These are phyloP conservation scores for Myripristis jacobus DNA, from an alignment of 2,797 vertebrate species.

Conservation along the genomic window DNA sequence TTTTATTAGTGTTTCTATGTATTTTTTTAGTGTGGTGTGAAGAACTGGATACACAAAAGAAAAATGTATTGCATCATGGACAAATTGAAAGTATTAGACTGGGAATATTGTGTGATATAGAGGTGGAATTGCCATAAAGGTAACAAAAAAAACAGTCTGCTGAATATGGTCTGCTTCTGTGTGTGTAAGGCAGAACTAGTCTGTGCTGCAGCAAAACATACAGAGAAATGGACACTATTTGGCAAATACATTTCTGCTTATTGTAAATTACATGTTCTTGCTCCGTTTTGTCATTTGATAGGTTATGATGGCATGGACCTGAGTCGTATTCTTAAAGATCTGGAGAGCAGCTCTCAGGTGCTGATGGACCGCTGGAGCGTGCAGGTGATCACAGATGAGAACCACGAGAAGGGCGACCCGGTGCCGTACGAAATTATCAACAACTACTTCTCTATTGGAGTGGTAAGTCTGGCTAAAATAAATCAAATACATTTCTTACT, in stretches of 20 bases:
- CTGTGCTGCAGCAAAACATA: neutral
- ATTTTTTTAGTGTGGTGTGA: no score
- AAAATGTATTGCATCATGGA: no score
- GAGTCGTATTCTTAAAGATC: slow-evolving; percentile 88
- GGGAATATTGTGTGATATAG: no score
- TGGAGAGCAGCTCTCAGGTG: slow-evolving; percentile 86
- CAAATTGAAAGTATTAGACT: no score
- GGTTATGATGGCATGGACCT: slow-evolving; percentile 93
- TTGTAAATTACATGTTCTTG: neutral
- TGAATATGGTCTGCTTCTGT: neutral
- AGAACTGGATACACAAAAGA: no score
- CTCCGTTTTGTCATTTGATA: slow-evolving; percentile 48
- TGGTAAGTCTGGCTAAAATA: slow-evolving; percentile 83
- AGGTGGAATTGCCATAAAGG: no score
- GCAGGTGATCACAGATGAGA: slow-evolving; percentile 86
- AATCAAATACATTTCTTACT: neutral
- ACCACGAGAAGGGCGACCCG: slow-evolving; percentile 88
- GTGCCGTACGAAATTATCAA: slow-evolving; percentile 97
- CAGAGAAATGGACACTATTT: neutral
- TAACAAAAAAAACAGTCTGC: no score
- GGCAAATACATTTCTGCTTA: no score
- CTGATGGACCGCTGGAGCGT: slow-evolving; percentile 94
- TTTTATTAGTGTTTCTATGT: no score
- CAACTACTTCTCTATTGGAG: slow-evolving; percentile 98
- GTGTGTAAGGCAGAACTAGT: neutral